Percentiles rank a stretch among this genome's conserved stretches.
Evolutionary conservation across 2,113 vertebrate genomes (phyloP).

Genomic region (Indri indri): DNA sequence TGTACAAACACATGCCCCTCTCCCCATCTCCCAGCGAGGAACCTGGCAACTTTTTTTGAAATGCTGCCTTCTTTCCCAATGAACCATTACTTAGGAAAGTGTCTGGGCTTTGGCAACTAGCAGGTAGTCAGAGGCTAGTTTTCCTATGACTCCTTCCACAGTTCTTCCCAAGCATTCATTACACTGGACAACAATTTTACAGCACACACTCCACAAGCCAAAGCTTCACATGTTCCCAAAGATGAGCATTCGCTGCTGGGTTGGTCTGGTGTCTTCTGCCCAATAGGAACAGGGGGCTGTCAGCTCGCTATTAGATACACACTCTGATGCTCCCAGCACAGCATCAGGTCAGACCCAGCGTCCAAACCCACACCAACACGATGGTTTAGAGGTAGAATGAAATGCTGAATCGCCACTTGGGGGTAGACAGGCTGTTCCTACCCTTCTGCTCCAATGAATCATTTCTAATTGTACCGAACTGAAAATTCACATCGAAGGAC

Average conservation of each 20-base stretch:
- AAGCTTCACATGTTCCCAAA: background rate
- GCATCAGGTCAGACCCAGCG: background rate
- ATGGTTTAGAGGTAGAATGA: conserved; percentile 66
- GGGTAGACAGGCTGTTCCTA: background rate
- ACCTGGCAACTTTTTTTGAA: background rate
- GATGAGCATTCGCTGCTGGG: background rate
- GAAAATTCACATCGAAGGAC: conserved; percentile 49
- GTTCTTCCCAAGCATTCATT: background rate
- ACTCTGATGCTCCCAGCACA: background rate
- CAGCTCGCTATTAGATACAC: background rate
- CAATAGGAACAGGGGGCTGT: background rate
- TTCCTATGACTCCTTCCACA: background rate
- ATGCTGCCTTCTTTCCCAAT: background rate
- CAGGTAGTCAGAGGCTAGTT: background rate
- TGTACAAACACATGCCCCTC: background rate
- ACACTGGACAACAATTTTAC: background rate
- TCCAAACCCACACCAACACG: background rate
- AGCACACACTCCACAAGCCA: background rate
- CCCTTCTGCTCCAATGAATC: background rate
- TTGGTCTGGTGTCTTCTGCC: background rate
- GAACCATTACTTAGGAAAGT: background rate
- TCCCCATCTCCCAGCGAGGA: background rate
- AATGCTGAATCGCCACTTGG: background rate
- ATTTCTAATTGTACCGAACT: conserved; percentile 55
- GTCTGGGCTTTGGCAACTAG: background rate